phyloP scores from a whole-genome alignment of 1,140 invertebrate species.

The Hylaeus volcanicus region DNA sequence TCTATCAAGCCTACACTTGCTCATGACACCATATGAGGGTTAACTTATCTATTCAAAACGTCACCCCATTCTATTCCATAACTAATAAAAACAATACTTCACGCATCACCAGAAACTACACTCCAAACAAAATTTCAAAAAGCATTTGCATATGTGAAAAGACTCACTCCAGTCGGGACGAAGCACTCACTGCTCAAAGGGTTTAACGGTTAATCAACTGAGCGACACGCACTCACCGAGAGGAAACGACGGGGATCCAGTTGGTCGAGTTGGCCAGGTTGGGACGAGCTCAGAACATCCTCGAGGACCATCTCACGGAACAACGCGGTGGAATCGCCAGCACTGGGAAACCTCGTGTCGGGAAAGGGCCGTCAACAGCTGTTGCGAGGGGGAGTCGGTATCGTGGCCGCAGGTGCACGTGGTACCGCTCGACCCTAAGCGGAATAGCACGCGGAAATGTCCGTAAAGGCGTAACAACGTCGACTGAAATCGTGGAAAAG shows the following conservation, averaged over 20 bases:
- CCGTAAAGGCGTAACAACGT: too few relatives aligned
- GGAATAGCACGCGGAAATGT: conserved; percentile 30
- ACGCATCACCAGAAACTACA: too few relatives aligned
- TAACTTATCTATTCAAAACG: too few relatives aligned
- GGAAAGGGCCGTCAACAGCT: conserved; percentile 17
- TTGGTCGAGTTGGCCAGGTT: too few relatives aligned
- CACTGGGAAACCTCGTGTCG: background rate
- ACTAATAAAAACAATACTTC: too few relatives aligned
- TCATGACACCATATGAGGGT: too few relatives aligned
- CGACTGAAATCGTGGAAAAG: background rate
- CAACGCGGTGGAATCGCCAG: background rate
- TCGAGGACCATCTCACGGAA: background rate
- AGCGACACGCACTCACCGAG: background rate
- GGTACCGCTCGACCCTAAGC: background rate
- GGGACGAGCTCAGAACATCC: background rate
- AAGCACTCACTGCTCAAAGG: too few relatives aligned
- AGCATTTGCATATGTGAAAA: too few relatives aligned
- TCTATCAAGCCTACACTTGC: too few relatives aligned
- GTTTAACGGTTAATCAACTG: background rate
- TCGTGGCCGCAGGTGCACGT: conserved; percentile 31
- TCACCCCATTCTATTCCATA: too few relatives aligned
- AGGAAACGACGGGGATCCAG: background rate
- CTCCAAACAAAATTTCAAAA: too few relatives aligned
- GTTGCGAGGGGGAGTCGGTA: background rate
- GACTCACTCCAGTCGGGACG: too few relatives aligned